Base-by-base conservation (phyloP, 2,888 invertebrate genomes). In the Oscheius sp. region DNA sequence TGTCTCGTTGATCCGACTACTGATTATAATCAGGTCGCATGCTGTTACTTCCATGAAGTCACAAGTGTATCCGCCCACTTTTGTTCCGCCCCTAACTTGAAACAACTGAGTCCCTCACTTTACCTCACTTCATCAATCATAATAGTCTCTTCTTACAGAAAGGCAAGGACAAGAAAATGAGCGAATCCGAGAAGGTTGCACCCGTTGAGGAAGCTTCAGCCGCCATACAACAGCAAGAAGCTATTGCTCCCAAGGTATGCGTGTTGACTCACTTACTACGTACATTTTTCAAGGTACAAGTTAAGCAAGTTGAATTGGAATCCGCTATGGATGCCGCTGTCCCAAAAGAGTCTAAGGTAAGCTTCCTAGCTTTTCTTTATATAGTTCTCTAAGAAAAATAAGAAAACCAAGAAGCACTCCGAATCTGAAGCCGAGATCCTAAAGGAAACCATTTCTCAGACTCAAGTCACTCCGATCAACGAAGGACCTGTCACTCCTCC, bases 401-500 rank as follows among this genome's bases (percentile, higher is more conserved):
- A 68, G 41, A 64, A 64, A 49, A 68, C 63, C 36, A 76, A 74
- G 72, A 72, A 70, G 68, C 67, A 70, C 49, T 70, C 70, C 57
- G 76, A 72, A 50, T 69, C 67, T 32, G 73, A 73, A 62, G 33
- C 63, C 17, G 66, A 36, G 36, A 36, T 9, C 36, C 8, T 36
- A 14, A 9, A 8, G 36, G 14, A 36, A 14, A 36, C 8, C 36
- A 14, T 36, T 8, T 36, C 36, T 8, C 14, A 36, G 36, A 36
- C 8, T 8, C 36, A 9, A 8, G 8, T 36, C 8, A 8, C 8
- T 8, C 36, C 56, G 41, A 63, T 8, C 24, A 22, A 8, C 8
- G 6, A n/a, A 47, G 47, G n/a, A 47, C 47, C 47, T 20, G 33
- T 54, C 22, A 22, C 22, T 4, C 20, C 14, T 14, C 12, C 26